Conservation (phyloP, 2,113 vertebrate species). For the Oryzias javanicus region DNA sequence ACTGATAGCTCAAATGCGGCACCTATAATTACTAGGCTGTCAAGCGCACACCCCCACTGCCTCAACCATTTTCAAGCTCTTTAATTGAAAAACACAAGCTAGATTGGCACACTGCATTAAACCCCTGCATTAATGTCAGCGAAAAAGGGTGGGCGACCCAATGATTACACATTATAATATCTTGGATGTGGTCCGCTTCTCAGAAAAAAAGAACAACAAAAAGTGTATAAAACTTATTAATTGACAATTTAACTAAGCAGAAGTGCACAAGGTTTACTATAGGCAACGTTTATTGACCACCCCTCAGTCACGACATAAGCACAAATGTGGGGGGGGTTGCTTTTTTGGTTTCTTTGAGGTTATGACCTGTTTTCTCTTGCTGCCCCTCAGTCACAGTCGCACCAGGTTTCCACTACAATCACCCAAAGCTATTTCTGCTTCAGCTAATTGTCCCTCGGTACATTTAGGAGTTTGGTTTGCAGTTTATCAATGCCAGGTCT, state of each 20-base stretch:
- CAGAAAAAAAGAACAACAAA: background rate
- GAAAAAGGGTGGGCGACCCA: conserved; percentile 2
- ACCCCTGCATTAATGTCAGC: conserved; percentile 18
- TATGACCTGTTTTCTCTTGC: no score
- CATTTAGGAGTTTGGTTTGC: no score
- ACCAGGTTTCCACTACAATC: no score
- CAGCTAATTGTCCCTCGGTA: no score
- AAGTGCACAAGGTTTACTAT: background rate
- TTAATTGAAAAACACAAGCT: conserved; percentile 58
- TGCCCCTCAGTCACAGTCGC: no score
- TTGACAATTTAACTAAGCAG: background rate
- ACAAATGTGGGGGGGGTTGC: no score
- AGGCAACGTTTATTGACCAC: no score
- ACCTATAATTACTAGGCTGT: conserved; percentile 71
- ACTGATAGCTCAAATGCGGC: conserved; percentile 58
- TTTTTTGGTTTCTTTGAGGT: no score
- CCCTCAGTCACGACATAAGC: no score
- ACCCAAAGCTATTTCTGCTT: no score
- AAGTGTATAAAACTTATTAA: background rate
- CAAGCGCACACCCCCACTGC: conserved; percentile 28
- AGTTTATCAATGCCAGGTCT: no score
- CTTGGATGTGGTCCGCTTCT: background rate
- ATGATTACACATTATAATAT: background rate
- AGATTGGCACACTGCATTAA: conserved; percentile 58
- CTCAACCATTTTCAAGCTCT: conserved; percentile 23